phyloP scores from a whole-genome alignment of 1,140 invertebrate genomes.

The Zaprionus capensis region DNA sequence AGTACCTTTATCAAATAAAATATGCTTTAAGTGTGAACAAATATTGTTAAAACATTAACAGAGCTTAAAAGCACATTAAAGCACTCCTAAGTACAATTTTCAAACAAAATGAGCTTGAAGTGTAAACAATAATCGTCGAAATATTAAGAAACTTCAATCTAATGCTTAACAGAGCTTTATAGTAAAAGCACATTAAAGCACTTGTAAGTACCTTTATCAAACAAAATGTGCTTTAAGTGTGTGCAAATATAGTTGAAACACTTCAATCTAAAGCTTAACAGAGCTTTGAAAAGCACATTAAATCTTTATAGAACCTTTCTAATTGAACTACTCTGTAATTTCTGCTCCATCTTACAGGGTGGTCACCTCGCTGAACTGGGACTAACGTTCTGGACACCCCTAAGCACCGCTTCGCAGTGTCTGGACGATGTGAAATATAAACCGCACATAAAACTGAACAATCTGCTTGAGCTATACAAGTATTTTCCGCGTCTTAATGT shows the following conservation, averaged over 20 bases:
- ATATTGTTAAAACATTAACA: too few relatives aligned
- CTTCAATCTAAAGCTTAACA: too few relatives aligned
- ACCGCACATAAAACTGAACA: slow-evolving; percentile 70
- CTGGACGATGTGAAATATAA: slow-evolving; percentile 67
- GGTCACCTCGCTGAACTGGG: slow-evolving; percentile 90
- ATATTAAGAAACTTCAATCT: too few relatives aligned
- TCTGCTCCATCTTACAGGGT: slow-evolving; percentile 84
- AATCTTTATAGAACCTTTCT: not conserved
- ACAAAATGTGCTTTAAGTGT: too few relatives aligned
- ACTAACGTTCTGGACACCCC: slow-evolving; percentile 91
- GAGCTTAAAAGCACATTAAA: not conserved
- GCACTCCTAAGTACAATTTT: not conserved
- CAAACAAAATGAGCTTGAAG: not conserved
- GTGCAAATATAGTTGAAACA: too few relatives aligned
- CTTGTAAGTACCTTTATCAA: too few relatives aligned
- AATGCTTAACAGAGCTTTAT: too few relatives aligned
- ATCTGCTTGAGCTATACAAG: slow-evolving; percentile 77
- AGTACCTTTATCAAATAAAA: not conserved
- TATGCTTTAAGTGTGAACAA: not conserved
- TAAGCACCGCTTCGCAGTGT: slow-evolving; percentile 72
- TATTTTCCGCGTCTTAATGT: slow-evolving; percentile 68
- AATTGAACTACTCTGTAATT: not conserved
- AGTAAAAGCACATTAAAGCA: too few relatives aligned
- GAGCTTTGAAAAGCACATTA: not conserved
- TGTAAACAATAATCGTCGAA: too few relatives aligned